Evolutionary conservation across 2,113 vertebrate species (phyloP).

Genomic region (Hemiscyllium ocellatum): DNA sequence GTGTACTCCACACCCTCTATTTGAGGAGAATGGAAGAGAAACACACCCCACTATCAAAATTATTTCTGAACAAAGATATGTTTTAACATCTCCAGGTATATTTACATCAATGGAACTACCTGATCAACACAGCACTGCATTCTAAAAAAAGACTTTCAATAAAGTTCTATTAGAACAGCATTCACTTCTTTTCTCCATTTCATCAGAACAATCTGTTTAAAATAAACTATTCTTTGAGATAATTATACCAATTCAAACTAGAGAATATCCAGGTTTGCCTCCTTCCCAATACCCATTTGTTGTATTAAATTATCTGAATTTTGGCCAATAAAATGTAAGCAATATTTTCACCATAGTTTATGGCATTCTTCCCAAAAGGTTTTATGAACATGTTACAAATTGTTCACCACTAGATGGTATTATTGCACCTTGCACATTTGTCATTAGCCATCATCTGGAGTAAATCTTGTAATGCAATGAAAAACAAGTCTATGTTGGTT

Average conservation of each 20-base stretch:
- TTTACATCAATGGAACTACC: background rate
- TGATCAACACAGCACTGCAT: background rate
- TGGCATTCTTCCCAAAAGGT: too few species aligned
- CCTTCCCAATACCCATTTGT: background rate
- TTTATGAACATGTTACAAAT: background rate
- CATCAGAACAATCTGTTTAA: background rate
- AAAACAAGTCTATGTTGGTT: background rate
- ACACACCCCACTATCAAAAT: background rate
- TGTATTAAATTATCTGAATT: background rate
- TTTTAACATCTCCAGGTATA: background rate
- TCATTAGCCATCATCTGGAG: background rate
- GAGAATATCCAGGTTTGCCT: background rate
- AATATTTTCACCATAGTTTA: background rate
- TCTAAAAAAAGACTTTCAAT: background rate
- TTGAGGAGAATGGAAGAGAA: background rate
- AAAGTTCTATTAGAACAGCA: background rate
- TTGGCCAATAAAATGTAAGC: background rate
- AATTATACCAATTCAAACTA: background rate
- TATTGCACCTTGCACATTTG: background rate
- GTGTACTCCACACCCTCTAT: background rate
- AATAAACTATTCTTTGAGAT: background rate
- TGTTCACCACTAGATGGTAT: background rate
- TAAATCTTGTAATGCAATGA: background rate
- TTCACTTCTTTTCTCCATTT: background rate
- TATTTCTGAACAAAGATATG: background rate